Evolutionary conservation across 2,113 vertebrate genomes (phyloP), one percentile per base, ranked within the genome.

Genomic region (Nothobranchius kuhntae): DNA sequence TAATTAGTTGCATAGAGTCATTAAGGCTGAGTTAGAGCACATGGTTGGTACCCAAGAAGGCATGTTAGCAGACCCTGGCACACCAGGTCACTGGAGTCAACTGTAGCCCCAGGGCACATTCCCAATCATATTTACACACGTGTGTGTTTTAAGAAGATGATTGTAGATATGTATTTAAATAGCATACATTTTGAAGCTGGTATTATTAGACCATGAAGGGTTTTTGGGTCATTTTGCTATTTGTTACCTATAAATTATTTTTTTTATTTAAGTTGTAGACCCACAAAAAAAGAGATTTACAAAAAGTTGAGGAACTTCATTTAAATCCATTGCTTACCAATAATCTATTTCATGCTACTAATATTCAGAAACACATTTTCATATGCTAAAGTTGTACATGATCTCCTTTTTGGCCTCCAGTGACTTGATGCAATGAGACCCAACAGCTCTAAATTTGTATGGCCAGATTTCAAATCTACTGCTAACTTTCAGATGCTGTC

Each of bases 1-100:
- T 91, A 90, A 90, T 89, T 89, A 85, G 87, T 82, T 78, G 77
- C 79, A 80, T 75, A 69, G 69, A 90, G 84, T 88, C 82, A 87
- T 89, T 89, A 89, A 88, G 73, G 72, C 85, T 58, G 81, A 85
- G 82, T 61, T 77, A 73, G 80, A 88, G 73, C 86, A 87, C 85
- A 86, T 82, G 85, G 75, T 84, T 82, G 84, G 89, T 85, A 81
- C 65, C 59, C 69, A 78, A 56, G 54, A 69, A 66, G 74, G 59
- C 66, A 61, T 77, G 62, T 71, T 73, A 60, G 72, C 73, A 75
- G 57, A 86, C 63, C 53, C 30, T 61, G 73, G 71, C 73, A 53
- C 71, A 62, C 69, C 73, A 61, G 88, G 87, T 90, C 84, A 78
- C 83, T 65, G 63, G 61, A 86, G 88, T 90, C 86, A 86, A 87